Evolutionary conservation across 2,797 vertebrate species (phyloP).

Genomic region (Rhinatrema bivittatum): DNA sequence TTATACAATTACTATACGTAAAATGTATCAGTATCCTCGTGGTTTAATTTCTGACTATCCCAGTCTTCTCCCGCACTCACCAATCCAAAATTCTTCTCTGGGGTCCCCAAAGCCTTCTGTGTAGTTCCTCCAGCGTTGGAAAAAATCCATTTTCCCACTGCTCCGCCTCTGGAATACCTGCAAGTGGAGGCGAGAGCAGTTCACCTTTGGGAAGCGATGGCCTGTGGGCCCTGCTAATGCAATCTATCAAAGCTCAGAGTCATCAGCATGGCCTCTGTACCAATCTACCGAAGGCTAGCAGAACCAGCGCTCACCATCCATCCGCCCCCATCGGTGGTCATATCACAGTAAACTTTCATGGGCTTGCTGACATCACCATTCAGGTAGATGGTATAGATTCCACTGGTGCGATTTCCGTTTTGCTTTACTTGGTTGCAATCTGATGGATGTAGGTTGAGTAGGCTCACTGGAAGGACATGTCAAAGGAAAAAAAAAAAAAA

Average conservation of each 20-base stretch:
- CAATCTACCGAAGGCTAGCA: too few species aligned
- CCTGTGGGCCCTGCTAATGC: too few species aligned
- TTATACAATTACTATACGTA: too few species aligned
- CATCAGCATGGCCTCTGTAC: too few species aligned
- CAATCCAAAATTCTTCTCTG: constrained; percentile 81
- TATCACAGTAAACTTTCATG: constrained; percentile 75
- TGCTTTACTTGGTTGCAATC: constrained; percentile 75
- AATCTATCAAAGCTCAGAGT: too few species aligned
- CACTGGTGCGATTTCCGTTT: constrained; percentile 56
- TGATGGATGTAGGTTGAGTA: constrained; percentile 57
- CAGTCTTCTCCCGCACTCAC: too few species aligned
- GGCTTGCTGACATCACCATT: constrained; percentile 50
- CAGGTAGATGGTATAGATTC: constrained; percentile 68
- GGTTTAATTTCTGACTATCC: too few species aligned
- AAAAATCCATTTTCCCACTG: constrained; percentile 75
- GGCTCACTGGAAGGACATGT: constrained; percentile 44
- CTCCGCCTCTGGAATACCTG: constrained; percentile 80
- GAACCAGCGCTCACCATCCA: constrained; percentile 71
- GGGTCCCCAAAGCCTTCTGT: constrained; percentile 78
- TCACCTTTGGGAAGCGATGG: too few species aligned
- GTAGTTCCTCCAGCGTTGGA: constrained; percentile 80
- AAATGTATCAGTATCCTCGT: not conserved
- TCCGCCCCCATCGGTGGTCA: constrained; percentile 74
- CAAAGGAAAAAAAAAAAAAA: not conserved
- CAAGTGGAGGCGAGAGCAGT: not conserved